phyloP scores from a whole-genome alignment of 1,140 invertebrate genomes.

The Euwallacea similis region DNA sequence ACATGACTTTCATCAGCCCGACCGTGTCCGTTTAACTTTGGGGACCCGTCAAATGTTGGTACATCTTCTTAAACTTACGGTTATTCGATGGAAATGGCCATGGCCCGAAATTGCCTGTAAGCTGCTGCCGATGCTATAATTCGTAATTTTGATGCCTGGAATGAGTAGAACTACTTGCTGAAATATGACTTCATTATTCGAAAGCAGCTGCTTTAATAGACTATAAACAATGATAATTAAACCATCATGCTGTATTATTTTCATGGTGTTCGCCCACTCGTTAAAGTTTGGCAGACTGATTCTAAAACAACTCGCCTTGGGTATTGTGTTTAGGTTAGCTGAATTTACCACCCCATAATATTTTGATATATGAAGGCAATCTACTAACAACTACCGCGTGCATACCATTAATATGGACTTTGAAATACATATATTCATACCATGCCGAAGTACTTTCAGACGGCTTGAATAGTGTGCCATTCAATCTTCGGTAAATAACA shows the following conservation, averaged over 20 bases:
- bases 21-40: too few relatives aligned
- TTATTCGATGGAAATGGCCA: background rate
- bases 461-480: background rate
- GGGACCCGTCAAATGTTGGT: background rate
- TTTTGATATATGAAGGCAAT: too few relatives aligned
- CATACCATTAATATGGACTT: too few relatives aligned
- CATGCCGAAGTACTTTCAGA: too few relatives aligned
- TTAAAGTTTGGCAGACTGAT: background rate
- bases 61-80: background rate
- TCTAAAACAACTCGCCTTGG: too few relatives aligned
- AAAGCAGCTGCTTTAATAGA: background rate
- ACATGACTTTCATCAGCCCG: background rate
- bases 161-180: background rate
- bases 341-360: too few relatives aligned
- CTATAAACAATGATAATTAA: conserved; percentile 6
- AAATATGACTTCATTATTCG: background rate
- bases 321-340: too few relatives aligned
- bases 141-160: too few relatives aligned
- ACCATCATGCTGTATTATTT: background rate
- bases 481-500: background rate
- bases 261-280: background rate
- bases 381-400: too few relatives aligned
- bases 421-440: too few relatives aligned
- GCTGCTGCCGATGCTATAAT: too few relatives aligned
- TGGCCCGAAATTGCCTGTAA: background rate